Conservation (phyloP, 2,797 vertebrate genomes). For the Mallotus villosus region DNA sequence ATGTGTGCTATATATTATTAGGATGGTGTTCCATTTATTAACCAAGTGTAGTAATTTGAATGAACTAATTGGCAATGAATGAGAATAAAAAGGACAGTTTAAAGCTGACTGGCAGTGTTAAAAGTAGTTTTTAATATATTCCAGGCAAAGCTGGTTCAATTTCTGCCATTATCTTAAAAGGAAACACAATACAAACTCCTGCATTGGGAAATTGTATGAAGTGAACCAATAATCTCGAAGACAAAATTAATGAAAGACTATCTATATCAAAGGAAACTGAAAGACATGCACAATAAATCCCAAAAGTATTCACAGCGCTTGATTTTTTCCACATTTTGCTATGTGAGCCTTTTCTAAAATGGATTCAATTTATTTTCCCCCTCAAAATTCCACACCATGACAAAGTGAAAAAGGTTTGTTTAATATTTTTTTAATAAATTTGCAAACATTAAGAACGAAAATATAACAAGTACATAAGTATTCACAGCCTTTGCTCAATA, state of each 20-base stretch:
- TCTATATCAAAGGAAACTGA: not conserved
- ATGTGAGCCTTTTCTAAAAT: not conserved
- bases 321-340: not conserved
- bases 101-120: constrained; percentile 3
- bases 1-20: constrained; percentile 19
- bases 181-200: not conserved
- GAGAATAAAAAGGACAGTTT: constrained; percentile 3
- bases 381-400: no score
- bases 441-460: no score
- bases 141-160: not conserved
- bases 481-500: no score
- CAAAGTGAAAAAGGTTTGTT: no score
- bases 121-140: constrained; percentile 12
- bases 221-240: not conserved
- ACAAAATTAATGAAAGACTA: constrained; percentile 1
- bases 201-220: not conserved
- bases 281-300: no score
- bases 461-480: no score
- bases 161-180: not conserved
- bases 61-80: constrained; percentile 13
- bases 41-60: constrained; percentile 5
- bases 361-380: no score
- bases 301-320: no score
- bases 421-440: no score
- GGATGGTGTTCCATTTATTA: constrained; percentile 21